Percentiles rank a stretch among this genome's conserved stretches.
Conservation (phyloP, 2,888 invertebrate species). For the Lasioglossum leucozonium region DNA sequence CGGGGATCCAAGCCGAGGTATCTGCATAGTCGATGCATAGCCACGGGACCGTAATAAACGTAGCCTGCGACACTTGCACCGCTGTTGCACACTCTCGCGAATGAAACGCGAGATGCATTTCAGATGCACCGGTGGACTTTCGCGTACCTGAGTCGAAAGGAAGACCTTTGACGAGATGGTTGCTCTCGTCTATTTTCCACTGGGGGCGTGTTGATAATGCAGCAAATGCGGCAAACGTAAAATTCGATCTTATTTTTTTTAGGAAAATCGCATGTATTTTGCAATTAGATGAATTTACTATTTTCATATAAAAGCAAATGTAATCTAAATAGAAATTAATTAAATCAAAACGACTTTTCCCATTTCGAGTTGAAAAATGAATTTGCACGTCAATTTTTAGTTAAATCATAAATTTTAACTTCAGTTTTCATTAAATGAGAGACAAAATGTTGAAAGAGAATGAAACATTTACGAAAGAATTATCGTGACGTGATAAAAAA, state of each 20-base stretch:
- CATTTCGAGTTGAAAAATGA: not conserved
- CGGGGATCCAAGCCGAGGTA: not conserved
- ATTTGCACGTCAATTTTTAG: not conserved
- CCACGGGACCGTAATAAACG: constrained; percentile 29
- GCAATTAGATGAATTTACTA: not conserved
- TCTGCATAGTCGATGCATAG: constrained; percentile 33
- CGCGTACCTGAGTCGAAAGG: not conserved
- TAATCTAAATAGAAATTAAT: not conserved
- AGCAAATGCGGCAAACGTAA: not conserved
- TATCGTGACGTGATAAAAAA: too few species aligned
- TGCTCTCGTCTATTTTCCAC: not conserved
- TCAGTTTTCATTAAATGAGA: not conserved
- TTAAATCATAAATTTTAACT: not conserved
- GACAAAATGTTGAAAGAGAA: too few species aligned
- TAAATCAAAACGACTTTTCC: not conserved
- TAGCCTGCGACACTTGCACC: not conserved
- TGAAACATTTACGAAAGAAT: not conserved
- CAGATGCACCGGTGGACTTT: not conserved
- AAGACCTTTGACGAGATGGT: not conserved
- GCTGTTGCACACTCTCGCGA: not conserved
- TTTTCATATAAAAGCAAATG: too few species aligned
- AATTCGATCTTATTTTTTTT: not conserved
- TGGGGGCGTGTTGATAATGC: not conserved
- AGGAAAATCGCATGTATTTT: not conserved
- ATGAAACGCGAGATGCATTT: not conserved